Base-by-base conservation (phyloP, 2,888 invertebrate species). In the Pimpla rufipes region DNA sequence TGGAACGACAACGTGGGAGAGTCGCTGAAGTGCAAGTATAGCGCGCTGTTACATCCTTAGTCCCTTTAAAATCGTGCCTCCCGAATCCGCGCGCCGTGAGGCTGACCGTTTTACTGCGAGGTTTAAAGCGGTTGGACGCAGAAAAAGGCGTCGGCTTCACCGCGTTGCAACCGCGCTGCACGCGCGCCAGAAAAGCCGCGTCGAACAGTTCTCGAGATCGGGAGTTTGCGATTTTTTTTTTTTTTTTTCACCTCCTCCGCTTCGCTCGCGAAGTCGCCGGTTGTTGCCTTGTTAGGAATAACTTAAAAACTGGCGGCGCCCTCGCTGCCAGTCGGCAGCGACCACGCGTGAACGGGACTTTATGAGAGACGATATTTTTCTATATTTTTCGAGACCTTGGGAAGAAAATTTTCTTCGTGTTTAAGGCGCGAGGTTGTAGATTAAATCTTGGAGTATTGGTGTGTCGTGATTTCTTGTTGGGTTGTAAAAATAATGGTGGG, bases 1-100 rank as follows among this genome's bases (percentile, higher is more conserved):
- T 45, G 70, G 75, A 64, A 40, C 57, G 64, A 75, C 82, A 59
- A 66, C 82, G 82, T 83, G 82, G 82, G 82, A 83, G 82, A 79
- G 70, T 76, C n/a, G 18, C 13, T 10, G 10, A 52, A 13, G 40
- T 13, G 23, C 62, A 7, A 45, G n/a, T 21, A 37, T 55, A 18
- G 52, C 52, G 18, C 4, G 52, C 37, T 52, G 52, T 55, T 55
- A 23, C 55, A 11, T 55, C 55, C 55, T 55, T 55, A 40, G 52
- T 52, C 37, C 52, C 70, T 55, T 70, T 55, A 40, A 70, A 70
- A 55, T 40, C 23, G 70, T 40, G 52, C 35, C 5, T 10, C 21
- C 5, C 29, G 29, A n/a, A 52, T 37, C 11, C 40, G n/a, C 52
- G 8, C 55, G 42, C 8, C 35, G 18, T 50, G 73, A 74, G 50